These are phyloP conservation scores for Rostratula benghalensis DNA, from an alignment of 2,113 vertebrate species.

Conservation along the genomic window DNA sequence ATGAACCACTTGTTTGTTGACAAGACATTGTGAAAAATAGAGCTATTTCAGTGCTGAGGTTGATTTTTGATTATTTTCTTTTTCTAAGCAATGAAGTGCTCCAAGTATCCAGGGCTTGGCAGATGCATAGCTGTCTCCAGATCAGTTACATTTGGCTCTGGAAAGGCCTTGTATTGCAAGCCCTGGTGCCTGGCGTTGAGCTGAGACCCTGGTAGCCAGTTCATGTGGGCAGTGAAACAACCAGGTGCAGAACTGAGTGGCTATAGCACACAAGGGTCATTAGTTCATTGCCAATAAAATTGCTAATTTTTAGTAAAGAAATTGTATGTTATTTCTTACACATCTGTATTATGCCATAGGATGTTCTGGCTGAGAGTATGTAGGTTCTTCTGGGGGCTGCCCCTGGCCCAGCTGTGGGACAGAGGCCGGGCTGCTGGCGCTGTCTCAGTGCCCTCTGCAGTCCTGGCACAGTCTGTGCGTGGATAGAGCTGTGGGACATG, in stretches of 20 bases:
- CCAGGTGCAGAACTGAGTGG: background rate
- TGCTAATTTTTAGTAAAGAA: background rate
- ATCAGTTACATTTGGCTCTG: background rate
- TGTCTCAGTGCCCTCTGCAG: background rate
- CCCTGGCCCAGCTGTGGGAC: background rate
- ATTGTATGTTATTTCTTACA: background rate
- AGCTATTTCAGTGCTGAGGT: background rate
- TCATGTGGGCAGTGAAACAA: background rate
- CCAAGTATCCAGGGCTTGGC: background rate
- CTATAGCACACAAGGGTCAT: background rate
- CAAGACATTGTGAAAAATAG: background rate
- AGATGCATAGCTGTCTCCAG: background rate
- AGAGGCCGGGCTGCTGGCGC: background rate
- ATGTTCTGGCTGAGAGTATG: background rate
- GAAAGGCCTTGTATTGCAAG: background rate
- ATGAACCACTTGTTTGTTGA: background rate
- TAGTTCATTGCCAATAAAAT: background rate
- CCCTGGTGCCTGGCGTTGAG: background rate
- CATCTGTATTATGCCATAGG: background rate
- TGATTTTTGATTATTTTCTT: background rate
- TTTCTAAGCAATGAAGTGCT: background rate
- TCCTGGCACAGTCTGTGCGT: background rate
- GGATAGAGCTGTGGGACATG: background rate
- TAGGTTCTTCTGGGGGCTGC: background rate
- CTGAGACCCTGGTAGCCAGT: background rate